Evolutionary conservation across 2,888 invertebrate species (phyloP), one percentile per base, ranked within the genome.

Genomic region (Cheilosia pagana): DNA sequence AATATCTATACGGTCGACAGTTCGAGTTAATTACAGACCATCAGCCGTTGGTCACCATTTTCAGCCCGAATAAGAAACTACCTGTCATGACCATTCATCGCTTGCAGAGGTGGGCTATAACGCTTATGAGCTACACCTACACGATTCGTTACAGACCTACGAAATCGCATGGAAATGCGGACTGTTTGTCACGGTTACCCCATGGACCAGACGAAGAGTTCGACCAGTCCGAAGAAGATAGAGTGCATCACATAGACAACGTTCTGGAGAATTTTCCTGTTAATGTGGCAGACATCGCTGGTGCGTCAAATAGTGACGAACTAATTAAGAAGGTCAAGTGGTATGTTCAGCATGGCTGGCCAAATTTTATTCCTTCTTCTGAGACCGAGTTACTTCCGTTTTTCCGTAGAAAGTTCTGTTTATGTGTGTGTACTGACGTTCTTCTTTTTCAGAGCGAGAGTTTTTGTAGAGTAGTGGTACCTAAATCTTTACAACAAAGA

Each of bases 21-120:
- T 81, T 87, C 43, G 78, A 78, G 59, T 59, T 87, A 41, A 57
- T 71, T 14, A 83, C 76, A 0, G 82, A 82, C 63, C 76, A 86
- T 50, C 68, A 82, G 23, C 78, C 75, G 1, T 45, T 75, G 6
- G 74, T 62, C 21, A 74, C 63, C 16, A 19, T 86, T 25, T 45
- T 62, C 7, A 45, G 23, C n/a, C 72, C 82, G 5, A 55, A 35
- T 19, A 87, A 85, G 45, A 85, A 76, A 53, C 31, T 81, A 5
- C 82, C 85, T 39, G 65, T 67, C 8, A 68, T 76, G 67, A 76
- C 82, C 8, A 62, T 85, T 10, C 75, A 87, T 21, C 28, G 81
- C 0, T 52, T 85, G 1, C 85, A 81, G 39, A 52, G 81, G 5
- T 87, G 81, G 81, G 75, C 78, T 16, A 76, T 85, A 23, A 12